Percentiles rank a stretch among this genome's conserved stretches.
These are phyloP conservation scores for Syngnathus scovelli DNA, from an alignment of 2,113 vertebrate species.

Conservation along the genomic window DNA sequence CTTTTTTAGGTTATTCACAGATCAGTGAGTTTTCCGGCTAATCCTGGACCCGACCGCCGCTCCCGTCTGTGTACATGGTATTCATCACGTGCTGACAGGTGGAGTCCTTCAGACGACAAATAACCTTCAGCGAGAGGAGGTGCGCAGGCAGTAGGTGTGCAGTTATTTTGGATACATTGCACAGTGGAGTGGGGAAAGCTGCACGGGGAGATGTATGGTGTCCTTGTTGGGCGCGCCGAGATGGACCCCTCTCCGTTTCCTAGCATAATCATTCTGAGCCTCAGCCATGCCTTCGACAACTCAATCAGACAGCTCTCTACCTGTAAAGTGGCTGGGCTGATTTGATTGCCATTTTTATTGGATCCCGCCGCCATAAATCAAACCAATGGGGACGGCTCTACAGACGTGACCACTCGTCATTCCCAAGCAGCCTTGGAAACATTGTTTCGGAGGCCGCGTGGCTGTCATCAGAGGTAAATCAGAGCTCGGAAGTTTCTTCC, in stretches of 20 bases:
- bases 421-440: conserved; percentile 79
- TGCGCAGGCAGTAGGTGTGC: conserved; percentile 91
- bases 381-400: conserved; percentile 76
- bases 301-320: conserved; percentile 80
- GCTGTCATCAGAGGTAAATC: conserved; percentile 78
- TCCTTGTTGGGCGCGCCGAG: conserved; percentile 79
- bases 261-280: conserved; percentile 78
- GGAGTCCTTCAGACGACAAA: conserved; percentile 99
- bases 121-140: conserved; percentile 98
- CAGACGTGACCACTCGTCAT: conserved; percentile 79
- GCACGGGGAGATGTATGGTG: conserved; percentile 83
- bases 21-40: conserved; percentile 99
- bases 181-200: conserved; percentile 88
- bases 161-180: conserved; percentile 98
- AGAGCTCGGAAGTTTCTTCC: conserved; percentile 74
- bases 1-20: conserved; percentile 99
- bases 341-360: conserved; percentile 85
- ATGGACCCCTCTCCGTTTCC: conserved; percentile 70
- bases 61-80: conserved; percentile 99
- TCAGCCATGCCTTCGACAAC: conserved; percentile 80
- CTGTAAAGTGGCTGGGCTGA: conserved; percentile 82
- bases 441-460: conserved; percentile 73
- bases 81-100: conserved; percentile 99
- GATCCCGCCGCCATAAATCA: conserved; percentile 77
- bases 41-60: conserved; percentile 96